Evolutionary conservation across 2,113 vertebrate genomes (phyloP).

Genomic region (Bagarius yarrelli): DNA sequence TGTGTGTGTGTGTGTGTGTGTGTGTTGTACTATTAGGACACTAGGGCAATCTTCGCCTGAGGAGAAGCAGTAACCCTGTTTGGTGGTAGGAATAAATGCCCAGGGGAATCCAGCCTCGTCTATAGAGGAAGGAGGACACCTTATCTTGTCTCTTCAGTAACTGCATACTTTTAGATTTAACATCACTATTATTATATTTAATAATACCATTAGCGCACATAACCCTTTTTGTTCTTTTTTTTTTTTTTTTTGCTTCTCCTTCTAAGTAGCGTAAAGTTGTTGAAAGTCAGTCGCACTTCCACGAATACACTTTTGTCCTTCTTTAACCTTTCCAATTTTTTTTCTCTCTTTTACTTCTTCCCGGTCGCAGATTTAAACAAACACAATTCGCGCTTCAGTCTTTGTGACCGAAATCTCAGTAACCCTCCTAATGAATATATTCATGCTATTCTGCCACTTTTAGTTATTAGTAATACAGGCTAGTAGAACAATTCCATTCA

Average conservation of each 20-base stretch:
- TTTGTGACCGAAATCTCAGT: neutral
- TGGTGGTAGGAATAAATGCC: constrained; percentile 53
- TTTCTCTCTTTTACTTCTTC: neutral
- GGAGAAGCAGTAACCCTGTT: constrained; percentile 71
- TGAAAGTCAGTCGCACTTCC: constrained; percentile 55
- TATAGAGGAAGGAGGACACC: constrained; percentile 60
- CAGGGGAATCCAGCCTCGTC: constrained; percentile 45
- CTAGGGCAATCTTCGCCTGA: constrained; percentile 69
- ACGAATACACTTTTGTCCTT: constrained; percentile 40
- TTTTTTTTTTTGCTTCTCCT: constrained; percentile 41
- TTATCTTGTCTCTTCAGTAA: constrained; percentile 58
- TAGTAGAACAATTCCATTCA: no score
- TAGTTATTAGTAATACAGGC: no score
- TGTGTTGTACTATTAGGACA: constrained; percentile 59
- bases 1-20: constrained; percentile 16
- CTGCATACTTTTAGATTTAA: constrained; percentile 54
- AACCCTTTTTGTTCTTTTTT: constrained; percentile 21
- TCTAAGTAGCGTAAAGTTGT: constrained; percentile 56
- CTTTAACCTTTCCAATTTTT: neutral
- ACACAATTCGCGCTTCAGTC: neutral
- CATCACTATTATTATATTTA: constrained; percentile 56
- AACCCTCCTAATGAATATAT: no score
- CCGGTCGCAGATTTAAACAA: neutral
- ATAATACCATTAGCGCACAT: constrained; percentile 48
- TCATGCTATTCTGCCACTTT: no score